Evolutionary conservation across 2,888 invertebrate species (phyloP), one percentile per base, ranked within the genome.

Genomic region (Gortyna flavago): DNA sequence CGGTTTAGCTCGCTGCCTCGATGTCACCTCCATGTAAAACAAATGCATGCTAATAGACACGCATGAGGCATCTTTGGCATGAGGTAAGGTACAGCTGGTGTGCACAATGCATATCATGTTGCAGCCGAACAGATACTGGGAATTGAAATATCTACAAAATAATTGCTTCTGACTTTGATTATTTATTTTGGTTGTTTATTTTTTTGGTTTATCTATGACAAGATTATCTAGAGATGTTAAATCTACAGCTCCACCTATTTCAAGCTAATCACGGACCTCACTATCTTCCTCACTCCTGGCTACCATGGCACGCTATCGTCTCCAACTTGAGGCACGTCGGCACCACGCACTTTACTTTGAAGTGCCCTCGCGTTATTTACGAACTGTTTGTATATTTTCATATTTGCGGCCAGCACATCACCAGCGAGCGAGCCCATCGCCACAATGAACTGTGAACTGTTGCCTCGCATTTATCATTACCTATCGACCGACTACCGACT

Each of bases 301-400:
- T 18, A 21, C 32, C 71, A n/a, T n/a, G n/a, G n/a, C n/a, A 57
- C 84, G 83, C 85, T 77, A 0, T 8, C 80, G 69, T 77, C 80
- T 74, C 21, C 65, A 59, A 4, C 80, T 84, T 83, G 79, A 25
- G 75, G 70, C 77, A 25, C 38, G 85, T 87, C 90, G 90, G 88
- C 89, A 86, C 86, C 87, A 83, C 88, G 89, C 89, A 93, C 93
- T 94, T 89, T 90, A 91, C 95, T 96, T 96, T 95, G 95, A 96
- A 95, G 95, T 96, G 95, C 92, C 93, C 90, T 94, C 93, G 90
- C 92, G 93, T 92, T 95, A 94, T 95, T 96, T 95, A 94, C 94
- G 94, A 93, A 93, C 90, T 95, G 93, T 93, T 95, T 96, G 95
- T 96, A 95, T 96, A 96, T 96, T 96, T 95, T 95, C 90, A 93